phyloP scores from a whole-genome alignment of 2,888 invertebrate species.

The Nephrotoma appendiculata region DNA sequence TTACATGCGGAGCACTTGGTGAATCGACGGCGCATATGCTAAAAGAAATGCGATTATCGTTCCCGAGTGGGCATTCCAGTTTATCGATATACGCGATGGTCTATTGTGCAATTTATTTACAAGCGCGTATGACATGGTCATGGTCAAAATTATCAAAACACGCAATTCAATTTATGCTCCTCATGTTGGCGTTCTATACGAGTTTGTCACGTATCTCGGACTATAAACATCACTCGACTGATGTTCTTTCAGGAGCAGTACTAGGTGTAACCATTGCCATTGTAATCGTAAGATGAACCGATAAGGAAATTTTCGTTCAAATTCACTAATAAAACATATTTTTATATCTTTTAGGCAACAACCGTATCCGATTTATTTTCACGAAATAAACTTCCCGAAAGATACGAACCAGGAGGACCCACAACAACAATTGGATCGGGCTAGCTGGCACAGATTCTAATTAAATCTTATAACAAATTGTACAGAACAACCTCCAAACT shows the following conservation, averaged over 20 bases:
- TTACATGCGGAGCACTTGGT: conserved; percentile 41
- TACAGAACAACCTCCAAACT: neutral
- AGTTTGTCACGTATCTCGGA: conserved; percentile 85
- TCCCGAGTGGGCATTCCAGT: conserved; percentile 85
- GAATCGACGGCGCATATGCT: conserved; percentile 38
- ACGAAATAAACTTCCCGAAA: neutral
- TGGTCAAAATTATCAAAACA: conserved; percentile 70
- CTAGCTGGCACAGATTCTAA: neutral
- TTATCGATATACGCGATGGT: conserved; percentile 79
- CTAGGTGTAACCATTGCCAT: conserved; percentile 55
- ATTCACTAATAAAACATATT: neutral
- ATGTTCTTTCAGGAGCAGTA: conserved; percentile 71
- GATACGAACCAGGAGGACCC: neutral
- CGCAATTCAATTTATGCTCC: conserved; percentile 65
- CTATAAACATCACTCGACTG: conserved; percentile 98
- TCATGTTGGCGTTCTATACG: conserved; percentile 72
- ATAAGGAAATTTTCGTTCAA: neutral
- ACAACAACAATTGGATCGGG: neutral
- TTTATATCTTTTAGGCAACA: neutral
- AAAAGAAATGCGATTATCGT: conserved; percentile 70
- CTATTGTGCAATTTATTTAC: conserved; percentile 79
- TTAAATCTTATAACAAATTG: neutral
- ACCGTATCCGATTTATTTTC: conserved; percentile 1
- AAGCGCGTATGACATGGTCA: conserved; percentile 68
- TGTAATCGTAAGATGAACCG: conserved; percentile 50